A percentile compares a stretch with the other conserved stretches of the same genome.
These are phyloP conservation scores for Dendrolimus pini DNA, from an alignment of 2,888 invertebrate species.

Conservation along the genomic window DNA sequence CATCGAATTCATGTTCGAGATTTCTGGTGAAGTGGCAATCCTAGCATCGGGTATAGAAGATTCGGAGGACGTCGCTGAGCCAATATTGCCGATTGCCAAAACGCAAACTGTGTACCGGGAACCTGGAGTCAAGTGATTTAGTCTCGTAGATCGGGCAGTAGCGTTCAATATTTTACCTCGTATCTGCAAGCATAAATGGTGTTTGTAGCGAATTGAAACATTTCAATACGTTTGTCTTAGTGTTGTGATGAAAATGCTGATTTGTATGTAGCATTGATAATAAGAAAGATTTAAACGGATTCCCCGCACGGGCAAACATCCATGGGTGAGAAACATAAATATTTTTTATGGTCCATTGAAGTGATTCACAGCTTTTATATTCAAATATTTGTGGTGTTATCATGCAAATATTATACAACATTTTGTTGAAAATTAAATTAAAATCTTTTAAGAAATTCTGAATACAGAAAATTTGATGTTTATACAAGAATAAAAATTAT, in stretches of 20 bases:
- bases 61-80: slow-evolving; percentile 57
- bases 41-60: slow-evolving; percentile 70
- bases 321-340: slow-evolving; percentile 68
- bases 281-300: slow-evolving; percentile 62
- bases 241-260: slow-evolving; percentile 32
- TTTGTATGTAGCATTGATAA: slow-evolving; percentile 43
- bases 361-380: slow-evolving; percentile 73
- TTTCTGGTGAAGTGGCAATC: slow-evolving; percentile 57
- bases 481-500: too few species aligned
- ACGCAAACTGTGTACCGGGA: slow-evolving; percentile 92
- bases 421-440: slow-evolving; percentile 33
- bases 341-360: slow-evolving; percentile 75
- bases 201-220: neutral
- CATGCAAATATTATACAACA: slow-evolving; percentile 44
- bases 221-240: slow-evolving; percentile 12
- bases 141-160: slow-evolving; percentile 82
- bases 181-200: slow-evolving; percentile 68
- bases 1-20: slow-evolving; percentile 42
- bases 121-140: slow-evolving; percentile 85
- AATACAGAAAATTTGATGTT: too few species aligned
- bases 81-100: slow-evolving; percentile 85
- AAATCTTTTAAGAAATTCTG: too few species aligned
- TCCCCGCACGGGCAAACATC: slow-evolving; percentile 52
- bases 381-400: slow-evolving; percentile 69
- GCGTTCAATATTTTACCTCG: slow-evolving; percentile 86